A percentile compares a stretch with the other conserved stretches of the same genome.
These are phyloP conservation scores for Apeltes quadracus DNA, from an alignment of 2,113 vertebrate species.

Conservation along the genomic window DNA sequence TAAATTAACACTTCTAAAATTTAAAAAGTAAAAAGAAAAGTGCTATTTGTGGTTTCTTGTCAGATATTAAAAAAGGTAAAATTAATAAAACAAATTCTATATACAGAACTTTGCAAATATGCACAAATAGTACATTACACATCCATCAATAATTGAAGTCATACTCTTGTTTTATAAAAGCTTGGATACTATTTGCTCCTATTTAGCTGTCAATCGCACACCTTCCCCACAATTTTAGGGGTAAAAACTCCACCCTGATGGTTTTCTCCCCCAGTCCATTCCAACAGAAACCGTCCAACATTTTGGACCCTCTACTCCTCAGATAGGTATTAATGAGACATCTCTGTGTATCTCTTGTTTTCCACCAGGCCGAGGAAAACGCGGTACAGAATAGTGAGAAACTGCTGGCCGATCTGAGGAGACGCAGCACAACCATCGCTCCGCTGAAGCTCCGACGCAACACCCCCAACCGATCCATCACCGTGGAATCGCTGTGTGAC, in stretches of 20 bases:
- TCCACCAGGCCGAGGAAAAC: constrained; percentile 85
- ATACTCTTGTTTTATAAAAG: neutral
- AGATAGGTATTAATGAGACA: neutral
- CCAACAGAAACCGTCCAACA: neutral
- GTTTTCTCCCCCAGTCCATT: neutral
- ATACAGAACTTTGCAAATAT: neutral
- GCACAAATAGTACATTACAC: neutral
- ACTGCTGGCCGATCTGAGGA: constrained; percentile 85
- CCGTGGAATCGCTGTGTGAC: constrained; percentile 90
- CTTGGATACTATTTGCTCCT: neutral
- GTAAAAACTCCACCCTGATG: too few relatives aligned
- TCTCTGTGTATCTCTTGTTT: constrained; percentile 15
- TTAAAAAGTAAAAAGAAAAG: too few relatives aligned
- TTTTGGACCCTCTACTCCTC: neutral
- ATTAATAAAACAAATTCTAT: neutral
- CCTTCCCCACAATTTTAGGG: neutral
- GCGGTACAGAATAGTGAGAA: constrained; percentile 82
- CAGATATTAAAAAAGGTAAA: neutral
- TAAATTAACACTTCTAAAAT: neutral
- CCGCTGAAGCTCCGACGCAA: constrained; percentile 88
- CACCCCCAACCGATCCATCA: constrained; percentile 74
- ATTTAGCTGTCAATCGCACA: neutral
- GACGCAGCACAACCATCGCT: constrained; percentile 82
- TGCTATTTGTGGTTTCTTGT: too few relatives aligned
- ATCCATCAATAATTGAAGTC: neutral